phyloP scores from a whole-genome alignment of 2,797 vertebrate genomes.

The Garrulus glandarius region DNA sequence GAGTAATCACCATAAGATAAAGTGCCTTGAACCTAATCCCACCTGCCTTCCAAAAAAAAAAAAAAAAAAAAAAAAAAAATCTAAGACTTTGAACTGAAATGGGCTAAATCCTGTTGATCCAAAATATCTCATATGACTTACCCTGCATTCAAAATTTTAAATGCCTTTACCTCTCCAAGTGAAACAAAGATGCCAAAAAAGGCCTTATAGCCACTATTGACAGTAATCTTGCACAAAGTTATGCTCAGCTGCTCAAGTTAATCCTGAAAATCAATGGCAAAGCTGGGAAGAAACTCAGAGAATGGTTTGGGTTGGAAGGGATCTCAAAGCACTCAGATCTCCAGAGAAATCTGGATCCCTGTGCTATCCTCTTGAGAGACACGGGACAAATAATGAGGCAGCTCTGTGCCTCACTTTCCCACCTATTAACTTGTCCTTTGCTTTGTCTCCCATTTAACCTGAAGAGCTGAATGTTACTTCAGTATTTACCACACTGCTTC shows the following conservation, averaged over 20 bases:
- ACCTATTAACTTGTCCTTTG: not conserved
- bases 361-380: not conserved
- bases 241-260: not conserved
- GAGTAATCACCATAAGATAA: not conserved
- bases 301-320: not conserved
- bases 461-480: not conserved
- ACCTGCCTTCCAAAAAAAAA: not conserved
- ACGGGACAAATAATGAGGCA: not conserved
- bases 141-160: not conserved
- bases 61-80: not conserved
- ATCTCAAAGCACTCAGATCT: not conserved
- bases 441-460: not conserved
- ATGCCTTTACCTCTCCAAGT: not conserved
- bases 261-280: not conserved
- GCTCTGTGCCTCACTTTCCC: not conserved
- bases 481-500: not conserved
- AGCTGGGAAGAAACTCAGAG: not conserved
- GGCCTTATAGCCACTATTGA: not conserved
- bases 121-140: not conserved
- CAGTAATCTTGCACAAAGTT: not conserved
- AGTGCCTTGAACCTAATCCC: not conserved
- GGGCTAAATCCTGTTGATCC: accelerated
- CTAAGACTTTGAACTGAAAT: not conserved
- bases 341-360: not conserved
- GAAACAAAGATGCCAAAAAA: not conserved